Base-by-base conservation (phyloP, 2,888 invertebrate genomes). In the Acanthococcus lagerstroemiae region DNA sequence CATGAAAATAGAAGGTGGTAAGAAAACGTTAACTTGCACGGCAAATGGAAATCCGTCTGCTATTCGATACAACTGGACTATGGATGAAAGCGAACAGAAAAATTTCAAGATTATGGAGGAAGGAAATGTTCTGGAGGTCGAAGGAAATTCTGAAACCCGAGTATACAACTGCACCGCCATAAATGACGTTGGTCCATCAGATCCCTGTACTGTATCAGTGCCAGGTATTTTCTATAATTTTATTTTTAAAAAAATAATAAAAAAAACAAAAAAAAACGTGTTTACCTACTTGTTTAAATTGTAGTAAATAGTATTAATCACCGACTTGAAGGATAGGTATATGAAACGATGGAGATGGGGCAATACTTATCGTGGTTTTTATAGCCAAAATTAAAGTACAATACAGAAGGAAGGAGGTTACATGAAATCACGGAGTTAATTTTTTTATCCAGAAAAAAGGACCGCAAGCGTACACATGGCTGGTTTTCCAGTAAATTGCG, bases 131-230 rank as follows among this genome's bases (percentile, higher is more conserved):
- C 5, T 52, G 4, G 50, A 61, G 9, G 50, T 54, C 19, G 66
- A 63, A 21, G 55, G 25, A n/a, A 21, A 81, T 45, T 84, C 84
- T 72, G 83, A 82, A 72, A 80, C 81, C 71, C 81, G 91, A 67
- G 91, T 88, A 4, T 94, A 93, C 76, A 81, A 87, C 66, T 94
- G 94, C 76, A 81, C 83, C 72, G 91, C 89, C 24, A 90, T 88
- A 76, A 94, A 94, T 78, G 81, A 85, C 4, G 88, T 91, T 15
- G 93, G 92, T 61, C 73, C 76, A 45, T 81, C 80, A 24, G 76
- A 76, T 30, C 77, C 80, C 1, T 83, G 83, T 70, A 80, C 80
- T 68, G 76, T 78, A 44, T 78, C 78, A 71, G 78, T 81, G 37
- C 77, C 80, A 72, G 80, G 81, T 81, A 72, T n/a, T 30, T 58